Conservation (phyloP, 1,140 invertebrate species). For the Philotrypesis tridentata region DNA sequence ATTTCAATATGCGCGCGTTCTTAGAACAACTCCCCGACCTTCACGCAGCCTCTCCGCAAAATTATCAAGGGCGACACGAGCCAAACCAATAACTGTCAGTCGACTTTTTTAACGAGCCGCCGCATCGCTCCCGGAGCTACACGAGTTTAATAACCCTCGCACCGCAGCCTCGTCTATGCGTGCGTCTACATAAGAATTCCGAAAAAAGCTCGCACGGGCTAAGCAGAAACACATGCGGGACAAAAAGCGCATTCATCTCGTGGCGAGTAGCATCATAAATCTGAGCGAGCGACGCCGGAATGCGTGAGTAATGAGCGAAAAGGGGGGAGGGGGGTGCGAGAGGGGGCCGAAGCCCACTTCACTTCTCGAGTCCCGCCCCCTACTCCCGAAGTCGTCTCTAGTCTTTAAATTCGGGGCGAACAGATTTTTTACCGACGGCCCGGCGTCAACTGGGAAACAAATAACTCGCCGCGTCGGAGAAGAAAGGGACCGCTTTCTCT, state of each 20-base stretch:
- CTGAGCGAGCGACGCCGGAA: constrained; percentile 33
- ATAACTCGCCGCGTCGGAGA: not conserved
- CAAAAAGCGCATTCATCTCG: constrained; percentile 49
- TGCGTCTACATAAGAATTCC: constrained; percentile 4
- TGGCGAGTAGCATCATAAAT: constrained; percentile 46
- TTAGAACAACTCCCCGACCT: too few relatives aligned
- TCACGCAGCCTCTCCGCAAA: not conserved
- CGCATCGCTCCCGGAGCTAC: not conserved
- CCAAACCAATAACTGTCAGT: not conserved
- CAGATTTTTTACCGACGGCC: constrained; percentile 42
- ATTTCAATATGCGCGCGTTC: too few relatives aligned
- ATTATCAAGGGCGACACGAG: not conserved
- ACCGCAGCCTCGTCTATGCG: not conserved
- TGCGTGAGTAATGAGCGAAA: constrained; percentile 47
- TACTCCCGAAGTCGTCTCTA: not conserved
- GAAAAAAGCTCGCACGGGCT: constrained; percentile 30
- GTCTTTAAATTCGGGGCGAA: constrained; percentile 32
- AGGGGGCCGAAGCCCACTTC: not conserved
- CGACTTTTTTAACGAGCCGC: not conserved
- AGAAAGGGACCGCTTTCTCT: constrained; percentile 12
- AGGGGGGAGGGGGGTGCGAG: not conserved
- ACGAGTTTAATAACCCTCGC: not conserved
- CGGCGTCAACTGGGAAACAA: constrained; percentile 35
- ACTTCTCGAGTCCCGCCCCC: constrained; percentile 4
- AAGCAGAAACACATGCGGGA: constrained; percentile 43